These are phyloP conservation scores for Nephrotoma guestfalica DNA, from an alignment of 2,888 invertebrate genomes.

Conservation along the genomic window DNA sequence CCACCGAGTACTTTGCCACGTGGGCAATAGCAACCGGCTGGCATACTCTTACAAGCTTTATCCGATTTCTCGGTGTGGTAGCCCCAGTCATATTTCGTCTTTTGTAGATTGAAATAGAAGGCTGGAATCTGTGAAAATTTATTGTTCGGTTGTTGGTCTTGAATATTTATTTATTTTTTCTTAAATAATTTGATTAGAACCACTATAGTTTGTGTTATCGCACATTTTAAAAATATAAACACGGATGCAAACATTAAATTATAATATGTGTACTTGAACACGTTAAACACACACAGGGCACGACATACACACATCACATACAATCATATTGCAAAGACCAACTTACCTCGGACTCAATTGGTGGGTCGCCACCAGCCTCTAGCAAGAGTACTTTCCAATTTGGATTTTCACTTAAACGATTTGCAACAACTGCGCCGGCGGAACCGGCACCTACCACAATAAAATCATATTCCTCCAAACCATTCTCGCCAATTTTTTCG, in stretches of 20 bases:
- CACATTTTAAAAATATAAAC: background rate
- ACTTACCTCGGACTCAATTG: conserved; percentile 26
- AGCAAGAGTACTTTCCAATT: conserved; percentile 33
- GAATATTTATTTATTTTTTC: background rate
- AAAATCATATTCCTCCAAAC: conserved; percentile 27
- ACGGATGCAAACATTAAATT: background rate
- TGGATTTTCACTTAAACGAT: conserved; percentile 32
- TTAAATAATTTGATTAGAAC: background rate
- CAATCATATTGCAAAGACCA: background rate
- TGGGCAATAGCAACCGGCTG: conserved; percentile 34
- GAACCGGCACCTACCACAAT: conserved; percentile 36
- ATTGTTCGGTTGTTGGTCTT: background rate
- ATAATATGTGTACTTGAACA: background rate
- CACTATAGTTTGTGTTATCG: background rate
- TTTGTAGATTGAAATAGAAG: conserved; percentile 7
- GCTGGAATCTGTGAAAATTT: background rate
- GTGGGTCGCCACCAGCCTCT: conserved; percentile 37
- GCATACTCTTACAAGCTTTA: conserved; percentile 25
- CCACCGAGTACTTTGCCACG: conserved; percentile 52
- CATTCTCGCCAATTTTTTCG: conserved; percentile 10
- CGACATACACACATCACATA: background rate
- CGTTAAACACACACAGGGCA: background rate
- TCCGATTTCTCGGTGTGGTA: conserved; percentile 35
- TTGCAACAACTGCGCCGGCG: conserved; percentile 35
- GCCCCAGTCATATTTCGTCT: conserved; percentile 22